Evolutionary conservation across 2,113 vertebrate genomes (phyloP).

Genomic region (Dissostichus mawsoni): DNA sequence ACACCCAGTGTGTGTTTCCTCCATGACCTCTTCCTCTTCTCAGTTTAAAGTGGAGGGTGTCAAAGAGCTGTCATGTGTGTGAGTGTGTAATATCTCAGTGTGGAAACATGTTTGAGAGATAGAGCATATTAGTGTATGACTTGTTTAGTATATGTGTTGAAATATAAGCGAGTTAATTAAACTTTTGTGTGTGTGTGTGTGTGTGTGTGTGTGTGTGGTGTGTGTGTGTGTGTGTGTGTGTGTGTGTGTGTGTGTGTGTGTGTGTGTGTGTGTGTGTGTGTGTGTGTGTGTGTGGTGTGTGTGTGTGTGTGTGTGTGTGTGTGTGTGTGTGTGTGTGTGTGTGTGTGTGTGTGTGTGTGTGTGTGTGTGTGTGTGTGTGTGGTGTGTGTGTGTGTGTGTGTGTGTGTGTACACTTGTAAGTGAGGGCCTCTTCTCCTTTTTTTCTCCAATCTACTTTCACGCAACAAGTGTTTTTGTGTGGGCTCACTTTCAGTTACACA

Average conservation of each 20-base stretch:
- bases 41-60: constrained; percentile 21
- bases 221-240: no score
- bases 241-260: no score
- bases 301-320: no score
- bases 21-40: constrained; percentile 57
- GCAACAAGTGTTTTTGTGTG: constrained; percentile 22
- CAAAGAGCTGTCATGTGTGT: constrained; percentile 4
- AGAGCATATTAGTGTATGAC: not conserved
- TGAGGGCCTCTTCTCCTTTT: constrained; percentile 36
- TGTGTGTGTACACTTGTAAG: constrained; percentile 34
- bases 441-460: constrained; percentile 56
- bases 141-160: not conserved
- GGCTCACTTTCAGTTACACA: constrained; percentile 50
- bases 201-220: constrained; percentile 25
- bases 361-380: no score
- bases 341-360: no score
- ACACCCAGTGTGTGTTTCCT: constrained; percentile 35
- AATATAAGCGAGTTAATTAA: not conserved
- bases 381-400: constrained; percentile 25
- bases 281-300: no score
- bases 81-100: not conserved
- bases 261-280: no score
- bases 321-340: no score
- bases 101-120: constrained; percentile 2
- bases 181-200: constrained; percentile 7